Percentiles rank a stretch among this genome's conserved stretches.
These are phyloP conservation scores for Manis pentadactyla DNA, from an alignment of 2,797 vertebrate species.

Conservation along the genomic window DNA sequence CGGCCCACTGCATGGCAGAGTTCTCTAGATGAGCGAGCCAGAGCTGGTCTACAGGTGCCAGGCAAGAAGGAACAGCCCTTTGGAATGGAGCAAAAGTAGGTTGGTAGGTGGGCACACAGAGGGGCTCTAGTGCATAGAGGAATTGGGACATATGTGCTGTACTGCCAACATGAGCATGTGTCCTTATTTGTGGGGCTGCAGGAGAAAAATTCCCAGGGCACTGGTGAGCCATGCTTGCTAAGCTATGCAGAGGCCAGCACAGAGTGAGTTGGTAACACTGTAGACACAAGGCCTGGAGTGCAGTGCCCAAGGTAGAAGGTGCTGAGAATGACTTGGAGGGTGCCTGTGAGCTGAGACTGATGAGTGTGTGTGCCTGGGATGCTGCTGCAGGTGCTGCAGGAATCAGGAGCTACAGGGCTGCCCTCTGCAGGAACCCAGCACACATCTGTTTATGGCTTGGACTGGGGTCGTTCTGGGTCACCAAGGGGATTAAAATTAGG, in stretches of 20 bases:
- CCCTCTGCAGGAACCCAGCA: not conserved
- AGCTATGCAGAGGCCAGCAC: not conserved
- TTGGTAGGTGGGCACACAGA: not conserved
- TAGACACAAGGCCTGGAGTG: not conserved
- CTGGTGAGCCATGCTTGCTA: not conserved
- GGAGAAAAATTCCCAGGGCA: not conserved
- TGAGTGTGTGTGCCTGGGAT: not conserved
- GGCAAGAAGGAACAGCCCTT: not conserved
- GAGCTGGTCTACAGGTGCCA: not conserved
- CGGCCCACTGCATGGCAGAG: not conserved
- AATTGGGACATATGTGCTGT: not conserved
- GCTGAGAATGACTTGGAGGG: not conserved
- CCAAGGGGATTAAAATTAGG: not conserved
- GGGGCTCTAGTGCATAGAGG: not conserved
- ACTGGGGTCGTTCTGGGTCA: not conserved
- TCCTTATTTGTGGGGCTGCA: not conserved
- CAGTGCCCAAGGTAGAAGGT: not conserved
- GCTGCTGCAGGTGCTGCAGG: not conserved
- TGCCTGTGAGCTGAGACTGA: not conserved
- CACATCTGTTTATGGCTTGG: not conserved
- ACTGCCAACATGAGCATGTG: not conserved
- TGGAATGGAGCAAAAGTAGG: not conserved
- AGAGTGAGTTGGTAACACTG: not conserved
- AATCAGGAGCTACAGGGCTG: not conserved
- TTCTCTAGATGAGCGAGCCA: not conserved